Evolutionary conservation across 2,113 vertebrate genomes (phyloP).

Genomic region (Gadus macrocephalus): DNA sequence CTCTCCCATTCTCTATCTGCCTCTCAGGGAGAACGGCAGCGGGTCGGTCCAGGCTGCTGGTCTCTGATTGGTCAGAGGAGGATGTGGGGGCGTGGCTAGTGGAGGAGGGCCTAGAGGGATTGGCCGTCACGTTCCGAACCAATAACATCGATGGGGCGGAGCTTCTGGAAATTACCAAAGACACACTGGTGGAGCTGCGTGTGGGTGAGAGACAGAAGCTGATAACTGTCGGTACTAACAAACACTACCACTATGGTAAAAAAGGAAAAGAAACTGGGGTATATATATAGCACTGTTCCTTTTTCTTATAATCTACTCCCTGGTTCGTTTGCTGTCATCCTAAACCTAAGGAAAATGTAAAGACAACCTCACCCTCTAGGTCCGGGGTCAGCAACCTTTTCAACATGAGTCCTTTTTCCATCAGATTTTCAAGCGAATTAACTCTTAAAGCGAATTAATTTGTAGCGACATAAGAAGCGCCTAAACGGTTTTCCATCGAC

Average conservation of each 20-base stretch:
- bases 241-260: background rate
- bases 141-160: conserved; percentile 94
- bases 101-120: conserved; percentile 75
- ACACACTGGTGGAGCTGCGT: conserved; percentile 85
- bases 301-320: too few species aligned
- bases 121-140: conserved; percentile 78
- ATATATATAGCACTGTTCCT: background rate
- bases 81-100: conserved; percentile 88
- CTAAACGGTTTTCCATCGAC: too few species aligned
- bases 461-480: too few species aligned
- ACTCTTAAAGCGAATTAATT: too few species aligned
- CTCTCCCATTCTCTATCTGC: background rate
- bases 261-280: background rate
- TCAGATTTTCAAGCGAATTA: too few species aligned
- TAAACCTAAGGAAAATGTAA: too few species aligned
- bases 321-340: too few species aligned
- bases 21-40: conserved; percentile 54
- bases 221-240: background rate
- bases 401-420: too few species aligned
- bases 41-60: conserved; percentile 61
- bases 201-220: conserved; percentile 79
- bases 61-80: conserved; percentile 86
- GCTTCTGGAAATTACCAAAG: conserved; percentile 84
- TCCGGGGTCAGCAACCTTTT: too few species aligned
- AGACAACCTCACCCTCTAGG: too few species aligned